These are phyloP conservation scores for Cryptoleucopteryx plumbea DNA, from an alignment of 2,113 vertebrate species.

Conservation along the genomic window DNA sequence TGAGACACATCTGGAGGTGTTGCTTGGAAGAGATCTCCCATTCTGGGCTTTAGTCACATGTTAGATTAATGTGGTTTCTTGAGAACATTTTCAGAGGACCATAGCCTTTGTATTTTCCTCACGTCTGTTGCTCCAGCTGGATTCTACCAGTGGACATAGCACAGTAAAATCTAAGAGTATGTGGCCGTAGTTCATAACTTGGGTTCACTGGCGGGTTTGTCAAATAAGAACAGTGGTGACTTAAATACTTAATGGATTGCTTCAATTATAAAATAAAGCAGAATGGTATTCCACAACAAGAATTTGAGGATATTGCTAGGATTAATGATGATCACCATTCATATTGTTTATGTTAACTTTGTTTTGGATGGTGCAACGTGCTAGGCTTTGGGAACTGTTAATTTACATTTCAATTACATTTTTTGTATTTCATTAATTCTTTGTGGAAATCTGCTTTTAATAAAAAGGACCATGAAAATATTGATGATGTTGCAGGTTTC, in stretches of 20 bases:
- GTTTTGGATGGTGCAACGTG: not conserved
- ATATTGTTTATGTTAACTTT: not conserved
- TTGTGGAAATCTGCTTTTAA: not conserved
- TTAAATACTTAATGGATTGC: not conserved
- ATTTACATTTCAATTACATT: not conserved
- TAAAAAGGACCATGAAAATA: constrained; percentile 2
- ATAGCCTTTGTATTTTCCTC: not conserved
- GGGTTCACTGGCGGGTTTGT: not conserved
- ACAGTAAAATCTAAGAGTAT: not conserved
- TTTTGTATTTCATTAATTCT: not conserved
- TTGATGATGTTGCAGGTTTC: not conserved
- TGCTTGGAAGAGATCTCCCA: not conserved
- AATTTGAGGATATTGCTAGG: not conserved
- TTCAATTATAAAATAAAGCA: not conserved
- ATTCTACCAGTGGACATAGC: fast-evolving
- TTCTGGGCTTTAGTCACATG: not conserved
- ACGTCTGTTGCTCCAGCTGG: not conserved
- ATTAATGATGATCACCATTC: not conserved
- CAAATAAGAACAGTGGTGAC: not conserved
- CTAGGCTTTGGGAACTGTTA: not conserved
- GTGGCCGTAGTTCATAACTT: not conserved
- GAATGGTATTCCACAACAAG: not conserved
- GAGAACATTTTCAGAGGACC: not conserved
- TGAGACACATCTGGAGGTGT: not conserved
- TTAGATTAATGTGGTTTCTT: not conserved